Conservation (phyloP, 2,888 invertebrate species). For the Ptychoptera contaminata region DNA sequence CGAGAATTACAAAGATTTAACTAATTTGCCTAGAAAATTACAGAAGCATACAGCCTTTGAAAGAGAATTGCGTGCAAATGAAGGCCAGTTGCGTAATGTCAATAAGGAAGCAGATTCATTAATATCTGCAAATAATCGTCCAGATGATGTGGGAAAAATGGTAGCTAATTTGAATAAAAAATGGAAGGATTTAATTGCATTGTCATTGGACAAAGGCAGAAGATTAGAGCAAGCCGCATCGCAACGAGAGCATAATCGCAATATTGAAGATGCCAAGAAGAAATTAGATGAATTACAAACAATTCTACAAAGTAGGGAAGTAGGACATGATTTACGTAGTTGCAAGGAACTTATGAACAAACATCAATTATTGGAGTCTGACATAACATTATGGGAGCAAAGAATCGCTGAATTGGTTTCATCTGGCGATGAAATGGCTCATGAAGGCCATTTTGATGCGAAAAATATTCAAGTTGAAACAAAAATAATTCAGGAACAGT, state of each 20-base stretch:
- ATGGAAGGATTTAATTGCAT: slow-evolving; percentile 58
- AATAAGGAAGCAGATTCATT: slow-evolving; percentile 63
- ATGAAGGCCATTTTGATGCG: slow-evolving; percentile 90
- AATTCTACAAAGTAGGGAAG: slow-evolving; percentile 61
- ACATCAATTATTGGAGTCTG: slow-evolving; percentile 77
- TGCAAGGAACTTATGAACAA: slow-evolving; percentile 83
- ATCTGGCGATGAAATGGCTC: slow-evolving; percentile 78
- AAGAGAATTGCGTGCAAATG: slow-evolving; percentile 84
- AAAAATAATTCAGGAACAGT: slow-evolving; percentile 50
- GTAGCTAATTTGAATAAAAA: slow-evolving; percentile 54
- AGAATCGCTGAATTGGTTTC: slow-evolving; percentile 62
- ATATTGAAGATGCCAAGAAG: slow-evolving; percentile 76
- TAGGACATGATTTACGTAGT: slow-evolving; percentile 77
- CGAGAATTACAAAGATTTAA: slow-evolving; percentile 80
- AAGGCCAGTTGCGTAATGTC: slow-evolving; percentile 75
- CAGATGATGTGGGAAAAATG: slow-evolving; percentile 50
- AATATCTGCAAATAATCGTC: slow-evolving; percentile 51
- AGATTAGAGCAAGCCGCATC: slow-evolving; percentile 77
- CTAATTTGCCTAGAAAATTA: slow-evolving; percentile 76
- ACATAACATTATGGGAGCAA: slow-evolving; percentile 68
- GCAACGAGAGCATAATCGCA: slow-evolving; percentile 61
- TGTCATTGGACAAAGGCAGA: slow-evolving; percentile 49
- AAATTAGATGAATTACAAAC: slow-evolving; percentile 75
- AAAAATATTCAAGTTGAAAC: slow-evolving; percentile 68
- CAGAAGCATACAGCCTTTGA: slow-evolving; percentile 97